A percentile compares a stretch with the other conserved stretches of the same genome.
phyloP scores from a whole-genome alignment of 2,113 vertebrate species.

The Rhynchomys soricoides region DNA sequence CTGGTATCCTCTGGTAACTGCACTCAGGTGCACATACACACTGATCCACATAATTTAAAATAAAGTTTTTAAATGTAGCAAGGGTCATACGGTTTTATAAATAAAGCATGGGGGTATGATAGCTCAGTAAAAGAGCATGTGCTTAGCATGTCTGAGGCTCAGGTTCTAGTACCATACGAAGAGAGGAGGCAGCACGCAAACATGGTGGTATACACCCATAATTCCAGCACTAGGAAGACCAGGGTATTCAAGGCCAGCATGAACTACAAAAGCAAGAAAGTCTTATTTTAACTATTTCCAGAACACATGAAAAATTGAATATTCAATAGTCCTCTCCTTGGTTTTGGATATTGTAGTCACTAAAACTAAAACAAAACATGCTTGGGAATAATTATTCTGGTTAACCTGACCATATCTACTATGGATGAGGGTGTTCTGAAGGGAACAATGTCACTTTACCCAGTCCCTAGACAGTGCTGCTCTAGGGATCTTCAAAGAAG shows the following conservation, averaged over 20 bases:
- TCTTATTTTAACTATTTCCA: background rate
- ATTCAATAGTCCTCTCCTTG: background rate
- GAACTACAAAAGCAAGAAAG: background rate
- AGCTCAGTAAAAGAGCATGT: too few relatives aligned
- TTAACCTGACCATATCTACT: background rate
- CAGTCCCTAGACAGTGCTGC: background rate
- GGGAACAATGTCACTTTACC: background rate
- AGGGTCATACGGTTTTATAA: background rate
- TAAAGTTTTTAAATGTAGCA: background rate
- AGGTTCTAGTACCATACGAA: background rate
- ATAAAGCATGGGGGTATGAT: background rate
- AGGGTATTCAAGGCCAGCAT: background rate
- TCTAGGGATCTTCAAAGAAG: background rate
- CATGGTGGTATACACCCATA: background rate
- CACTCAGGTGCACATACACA: background rate
- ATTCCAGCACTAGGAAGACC: background rate
- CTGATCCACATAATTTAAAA: background rate
- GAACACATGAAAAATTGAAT: background rate
- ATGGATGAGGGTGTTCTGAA: background rate
- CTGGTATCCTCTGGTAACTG: background rate
- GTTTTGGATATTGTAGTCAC: background rate
- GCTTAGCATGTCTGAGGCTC: background rate
- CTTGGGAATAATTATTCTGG: background rate
- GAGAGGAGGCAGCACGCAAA: too few relatives aligned
- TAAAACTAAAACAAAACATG: background rate